These are phyloP conservation scores for Dendrocincla tyrannina DNA, from an alignment of 2,797 vertebrate genomes.

Conservation along the genomic window DNA sequence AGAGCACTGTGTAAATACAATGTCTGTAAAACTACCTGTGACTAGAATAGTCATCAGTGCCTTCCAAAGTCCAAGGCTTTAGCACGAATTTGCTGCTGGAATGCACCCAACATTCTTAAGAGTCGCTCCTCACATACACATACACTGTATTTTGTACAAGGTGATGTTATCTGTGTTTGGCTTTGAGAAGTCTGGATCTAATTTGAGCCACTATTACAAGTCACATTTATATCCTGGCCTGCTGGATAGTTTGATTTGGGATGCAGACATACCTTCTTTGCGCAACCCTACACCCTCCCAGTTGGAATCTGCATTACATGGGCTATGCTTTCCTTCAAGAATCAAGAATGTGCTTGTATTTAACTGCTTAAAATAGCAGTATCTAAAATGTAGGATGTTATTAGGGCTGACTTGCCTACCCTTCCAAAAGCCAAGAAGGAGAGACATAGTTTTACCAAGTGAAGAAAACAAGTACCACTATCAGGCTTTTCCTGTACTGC, in stretches of 20 bases:
- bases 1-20: constrained; percentile 11
- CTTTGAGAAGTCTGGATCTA: constrained; percentile 68
- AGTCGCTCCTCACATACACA: not conserved
- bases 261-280: constrained; percentile 48
- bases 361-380: constrained; percentile 51
- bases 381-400: not conserved
- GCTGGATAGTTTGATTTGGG: constrained; percentile 69
- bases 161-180: constrained; percentile 61
- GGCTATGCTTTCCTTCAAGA: constrained; percentile 49
- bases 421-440: not conserved
- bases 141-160: constrained; percentile 32
- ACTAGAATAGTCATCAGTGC: constrained; percentile 1
- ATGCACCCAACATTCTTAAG: not conserved
- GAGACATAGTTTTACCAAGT: not conserved
- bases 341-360: constrained; percentile 24
- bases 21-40: not conserved
- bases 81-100: constrained; percentile 31
- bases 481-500: not conserved
- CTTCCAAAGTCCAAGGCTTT: constrained; percentile 49
- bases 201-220: constrained; percentile 66
- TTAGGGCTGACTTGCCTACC: constrained; percentile 21
- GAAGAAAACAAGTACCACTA: not conserved
- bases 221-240: constrained; percentile 67
- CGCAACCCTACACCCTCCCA: constrained; percentile 52
- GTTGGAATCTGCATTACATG: constrained; percentile 57